phyloP scores from a whole-genome alignment of 2,888 invertebrate species.

The Trachelus iudaicus region DNA sequence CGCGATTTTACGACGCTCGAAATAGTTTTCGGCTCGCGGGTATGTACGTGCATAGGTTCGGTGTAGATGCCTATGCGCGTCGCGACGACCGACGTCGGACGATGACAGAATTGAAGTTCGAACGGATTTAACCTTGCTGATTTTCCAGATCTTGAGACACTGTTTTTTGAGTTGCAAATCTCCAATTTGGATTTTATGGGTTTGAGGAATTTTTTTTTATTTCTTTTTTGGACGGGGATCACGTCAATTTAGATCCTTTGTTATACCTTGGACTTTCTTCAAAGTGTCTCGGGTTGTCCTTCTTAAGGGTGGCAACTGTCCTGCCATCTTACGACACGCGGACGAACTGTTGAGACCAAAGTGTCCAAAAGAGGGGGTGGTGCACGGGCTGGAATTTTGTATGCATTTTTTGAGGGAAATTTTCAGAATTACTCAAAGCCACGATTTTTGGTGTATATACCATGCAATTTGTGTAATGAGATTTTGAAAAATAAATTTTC shows the following conservation, averaged over 20 bases:
- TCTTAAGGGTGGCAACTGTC: background rate
- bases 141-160: background rate
- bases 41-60: background rate
- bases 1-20: slow-evolving; percentile 6
- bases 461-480: too few species aligned
- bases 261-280: background rate
- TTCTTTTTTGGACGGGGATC: too few species aligned
- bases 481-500: background rate
- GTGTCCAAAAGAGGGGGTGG: background rate
- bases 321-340: slow-evolving; percentile 7
- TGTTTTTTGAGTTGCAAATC: background rate
- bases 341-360: background rate
- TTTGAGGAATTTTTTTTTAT: background rate
- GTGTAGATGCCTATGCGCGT: background rate
- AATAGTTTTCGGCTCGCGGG: slow-evolving; percentile 1
- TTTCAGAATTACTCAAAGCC: too few species aligned
- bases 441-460: too few species aligned
- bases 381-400: background rate
- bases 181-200: background rate
- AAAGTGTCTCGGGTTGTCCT: background rate
- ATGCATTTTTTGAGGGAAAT: too few species aligned
- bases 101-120: background rate
- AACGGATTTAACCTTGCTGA: background rate
- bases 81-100: background rate
- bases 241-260: background rate